Evolutionary conservation across 2,888 invertebrate genomes (phyloP).

Genomic region (Limnephilus marmoratus): DNA sequence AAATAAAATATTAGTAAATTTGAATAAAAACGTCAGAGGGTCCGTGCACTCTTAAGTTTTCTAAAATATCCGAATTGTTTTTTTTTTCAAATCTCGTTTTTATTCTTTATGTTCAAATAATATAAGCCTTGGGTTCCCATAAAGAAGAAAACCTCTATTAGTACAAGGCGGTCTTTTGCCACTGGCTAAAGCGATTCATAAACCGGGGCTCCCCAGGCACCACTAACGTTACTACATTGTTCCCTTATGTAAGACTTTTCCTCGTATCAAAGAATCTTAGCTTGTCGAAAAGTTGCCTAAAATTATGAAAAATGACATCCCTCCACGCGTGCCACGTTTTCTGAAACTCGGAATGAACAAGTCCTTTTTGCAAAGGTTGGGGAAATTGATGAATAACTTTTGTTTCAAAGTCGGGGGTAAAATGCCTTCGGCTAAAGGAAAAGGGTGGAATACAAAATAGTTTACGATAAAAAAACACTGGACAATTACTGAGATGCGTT

Average conservation of each 20-base stretch:
- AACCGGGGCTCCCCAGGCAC: conserved; percentile 24
- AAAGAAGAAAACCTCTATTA: conserved; percentile 40
- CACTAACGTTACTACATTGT: conserved; percentile 37
- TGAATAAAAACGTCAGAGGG: neutral
- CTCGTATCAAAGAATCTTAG: neutral
- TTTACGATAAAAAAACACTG: conserved; percentile 7
- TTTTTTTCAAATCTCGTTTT: conserved; percentile 15
- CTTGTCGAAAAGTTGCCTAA: neutral
- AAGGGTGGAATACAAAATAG: conserved; percentile 36
- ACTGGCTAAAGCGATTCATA: conserved; percentile 43
- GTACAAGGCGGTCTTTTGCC: conserved; percentile 36
- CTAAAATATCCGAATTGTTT: neutral
- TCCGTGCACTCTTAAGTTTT: neutral
- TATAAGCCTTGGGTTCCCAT: conserved; percentile 26
- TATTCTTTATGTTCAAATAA: conserved; percentile 8
- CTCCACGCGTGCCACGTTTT: neutral
- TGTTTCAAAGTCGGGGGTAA: neutral
- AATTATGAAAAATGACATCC: conserved; percentile 6
- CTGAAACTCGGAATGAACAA: neutral
- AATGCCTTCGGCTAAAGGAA: conserved; percentile 14
- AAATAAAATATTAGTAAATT: neutral
- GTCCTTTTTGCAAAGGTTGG: conserved; percentile 8
- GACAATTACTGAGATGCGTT: conserved; percentile 31
- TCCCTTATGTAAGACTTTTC: conserved; percentile 30
- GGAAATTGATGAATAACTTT: neutral